Base-by-base conservation (phyloP, 2,113 vertebrate species). In the Caretta caretta region DNA sequence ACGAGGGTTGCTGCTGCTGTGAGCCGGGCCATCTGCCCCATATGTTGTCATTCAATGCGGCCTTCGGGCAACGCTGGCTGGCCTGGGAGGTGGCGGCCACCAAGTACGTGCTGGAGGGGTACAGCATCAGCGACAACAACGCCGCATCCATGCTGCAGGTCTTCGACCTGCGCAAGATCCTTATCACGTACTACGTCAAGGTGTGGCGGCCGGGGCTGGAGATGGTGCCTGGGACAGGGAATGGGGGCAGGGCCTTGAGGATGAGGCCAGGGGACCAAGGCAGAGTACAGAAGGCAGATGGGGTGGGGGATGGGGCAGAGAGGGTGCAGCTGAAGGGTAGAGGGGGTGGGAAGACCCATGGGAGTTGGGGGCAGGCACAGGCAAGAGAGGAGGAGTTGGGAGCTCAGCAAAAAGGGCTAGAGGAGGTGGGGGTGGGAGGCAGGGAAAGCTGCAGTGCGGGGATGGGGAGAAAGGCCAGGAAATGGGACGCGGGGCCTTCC, bases 171-270 rank as follows among this genome's bases (percentile, higher is more conserved):
- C 98, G 99, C 84, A 99, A 99, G 97, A 99, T 99, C 96, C 99
- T 99, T 92, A 99, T 99, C 98, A 99, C 99, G 2, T 99, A 99
- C 93, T 99, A 99, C 1, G 99, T 99, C 85, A 99, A 99, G 99
- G 99, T 99, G 93, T 1, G 1, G 49, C 2, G 1, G 49, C 14
- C 1, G 2, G 20, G 8, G 1, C 6, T 1, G 10, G 29, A 11
- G n/a, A 83, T 14, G 11, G 19, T 9, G 25, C 49, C 19, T 7
- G 20, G 29, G 79, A n/a, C 2, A 0, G 9, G 19, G 29, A 38
- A 46, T 2, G 2, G 48, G 48, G 27, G 16, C 13, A 31, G 78
- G 8, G 16, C 24, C 8, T 49, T 14, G 72, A 10, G 57, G 51
- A 24, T 65, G 59, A 80, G 50, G 24, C 38, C 38, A 49, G 42